Evolutionary conservation across 2,113 vertebrate genomes (phyloP).

Genomic region (Ammodytes marinus): DNA sequence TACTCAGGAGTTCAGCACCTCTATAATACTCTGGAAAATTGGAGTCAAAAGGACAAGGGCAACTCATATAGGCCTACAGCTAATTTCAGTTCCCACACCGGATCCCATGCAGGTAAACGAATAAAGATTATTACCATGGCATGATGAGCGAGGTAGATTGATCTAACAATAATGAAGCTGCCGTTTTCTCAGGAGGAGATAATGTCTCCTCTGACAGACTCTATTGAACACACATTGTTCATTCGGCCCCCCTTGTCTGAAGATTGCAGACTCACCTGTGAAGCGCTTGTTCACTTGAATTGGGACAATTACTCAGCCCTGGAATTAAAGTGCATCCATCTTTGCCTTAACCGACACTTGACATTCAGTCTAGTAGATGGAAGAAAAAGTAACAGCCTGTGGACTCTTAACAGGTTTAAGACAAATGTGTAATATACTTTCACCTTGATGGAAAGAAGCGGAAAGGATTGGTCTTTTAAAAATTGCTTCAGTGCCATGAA

Average conservation of each 20-base stretch:
- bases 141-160: neutral
- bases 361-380: neutral
- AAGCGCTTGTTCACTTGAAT: constrained; percentile 10
- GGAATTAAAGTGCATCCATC: constrained; percentile 1
- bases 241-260: neutral
- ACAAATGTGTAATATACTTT: constrained; percentile 19
- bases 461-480: neutral
- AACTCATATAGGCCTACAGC: constrained; percentile 9
- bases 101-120: constrained; percentile 29
- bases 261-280: constrained; percentile 5
- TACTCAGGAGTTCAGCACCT: neutral
- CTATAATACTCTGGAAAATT: neutral
- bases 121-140: constrained; percentile 29
- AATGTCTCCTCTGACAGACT: constrained; percentile 4
- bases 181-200: neutral
- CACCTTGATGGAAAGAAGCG: constrained; percentile 4
- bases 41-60: constrained; percentile 4
- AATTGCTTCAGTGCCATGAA: neutral
- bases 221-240: constrained; percentile 6
- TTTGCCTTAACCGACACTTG: constrained; percentile 12
- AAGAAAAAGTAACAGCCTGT: neutral
- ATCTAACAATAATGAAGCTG: constrained; percentile 25
- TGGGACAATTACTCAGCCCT: constrained; percentile 14
- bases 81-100: neutral
- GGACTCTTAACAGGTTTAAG: neutral